Conservation (phyloP, 2,113 vertebrate species). For the Saccopteryx bilineata region DNA sequence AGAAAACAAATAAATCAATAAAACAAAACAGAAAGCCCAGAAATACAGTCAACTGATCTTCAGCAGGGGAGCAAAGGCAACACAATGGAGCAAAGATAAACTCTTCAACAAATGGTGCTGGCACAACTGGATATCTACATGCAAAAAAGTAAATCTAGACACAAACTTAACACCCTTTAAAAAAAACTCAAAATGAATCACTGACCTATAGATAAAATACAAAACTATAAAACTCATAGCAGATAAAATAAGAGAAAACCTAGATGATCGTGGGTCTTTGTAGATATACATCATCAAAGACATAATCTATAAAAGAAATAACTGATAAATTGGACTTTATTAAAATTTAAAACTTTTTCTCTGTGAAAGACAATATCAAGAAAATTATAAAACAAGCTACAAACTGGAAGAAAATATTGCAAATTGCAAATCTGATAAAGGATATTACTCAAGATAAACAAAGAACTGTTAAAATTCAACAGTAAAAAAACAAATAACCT, state of each 20-base stretch:
- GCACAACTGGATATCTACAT: not conserved
- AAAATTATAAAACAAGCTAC: not conserved
- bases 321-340: not conserved
- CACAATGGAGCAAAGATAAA: not conserved
- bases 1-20: not conserved
- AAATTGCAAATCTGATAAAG: not conserved
- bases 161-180: not conserved
- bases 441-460: not conserved
- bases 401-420: constrained; percentile 1
- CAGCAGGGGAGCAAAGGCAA: constrained; percentile 1
- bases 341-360: not conserved
- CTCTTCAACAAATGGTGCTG: not conserved
- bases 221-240: not conserved
- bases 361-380: not conserved
- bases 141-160: not conserved
- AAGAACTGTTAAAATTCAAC: not conserved
- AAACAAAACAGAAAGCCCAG: not conserved
- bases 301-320: not conserved
- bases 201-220: not conserved
- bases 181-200: constrained; percentile 12
- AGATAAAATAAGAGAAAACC: not conserved
- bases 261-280: not conserved
- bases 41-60: not conserved
- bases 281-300: not conserved
- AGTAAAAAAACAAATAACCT: not conserved